phyloP scores from a whole-genome alignment of 2,888 invertebrate genomes.

The Hyles lineata region DNA sequence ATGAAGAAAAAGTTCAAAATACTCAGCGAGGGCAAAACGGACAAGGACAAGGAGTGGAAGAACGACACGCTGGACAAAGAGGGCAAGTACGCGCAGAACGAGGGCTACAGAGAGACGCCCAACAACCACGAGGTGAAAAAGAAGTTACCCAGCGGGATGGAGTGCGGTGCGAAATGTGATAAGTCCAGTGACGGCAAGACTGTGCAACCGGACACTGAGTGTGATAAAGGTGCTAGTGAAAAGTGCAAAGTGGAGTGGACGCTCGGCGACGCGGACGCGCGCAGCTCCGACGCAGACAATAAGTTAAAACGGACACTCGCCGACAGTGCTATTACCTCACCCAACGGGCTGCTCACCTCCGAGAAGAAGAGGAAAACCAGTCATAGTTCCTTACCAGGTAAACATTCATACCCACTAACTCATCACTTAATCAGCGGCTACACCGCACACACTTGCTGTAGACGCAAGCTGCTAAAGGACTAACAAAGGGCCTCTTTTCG shows the following conservation, averaged over 20 bases:
- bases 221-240: slow-evolving; percentile 75
- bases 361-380: slow-evolving; percentile 88
- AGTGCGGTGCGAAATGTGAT: slow-evolving; percentile 75
- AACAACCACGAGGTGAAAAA: slow-evolving; percentile 77
- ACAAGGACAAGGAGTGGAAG: slow-evolving; percentile 84
- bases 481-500: slow-evolving; percentile 5
- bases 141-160: slow-evolving; percentile 75
- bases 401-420: slow-evolving; percentile 38
- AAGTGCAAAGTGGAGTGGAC: slow-evolving; percentile 78
- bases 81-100: slow-evolving; percentile 80
- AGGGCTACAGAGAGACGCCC: slow-evolving; percentile 78
- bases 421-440: neutral
- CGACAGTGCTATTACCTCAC: slow-evolving; percentile 76
- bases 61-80: slow-evolving; percentile 85
- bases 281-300: slow-evolving; percentile 54
- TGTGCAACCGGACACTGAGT: slow-evolving; percentile 69
- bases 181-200: slow-evolving; percentile 71
- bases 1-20: slow-evolving; percentile 77
- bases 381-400: slow-evolving; percentile 84
- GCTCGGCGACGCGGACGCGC: slow-evolving; percentile 63
- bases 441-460: neutral
- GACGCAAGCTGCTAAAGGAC: neutral
- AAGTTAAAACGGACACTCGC: slow-evolving; percentile 74
- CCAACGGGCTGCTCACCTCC: slow-evolving; percentile 85
- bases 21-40: slow-evolving; percentile 68